Evolutionary conservation across 1,140 invertebrate species (phyloP).

Genomic region (Sycophila sp.): DNA sequence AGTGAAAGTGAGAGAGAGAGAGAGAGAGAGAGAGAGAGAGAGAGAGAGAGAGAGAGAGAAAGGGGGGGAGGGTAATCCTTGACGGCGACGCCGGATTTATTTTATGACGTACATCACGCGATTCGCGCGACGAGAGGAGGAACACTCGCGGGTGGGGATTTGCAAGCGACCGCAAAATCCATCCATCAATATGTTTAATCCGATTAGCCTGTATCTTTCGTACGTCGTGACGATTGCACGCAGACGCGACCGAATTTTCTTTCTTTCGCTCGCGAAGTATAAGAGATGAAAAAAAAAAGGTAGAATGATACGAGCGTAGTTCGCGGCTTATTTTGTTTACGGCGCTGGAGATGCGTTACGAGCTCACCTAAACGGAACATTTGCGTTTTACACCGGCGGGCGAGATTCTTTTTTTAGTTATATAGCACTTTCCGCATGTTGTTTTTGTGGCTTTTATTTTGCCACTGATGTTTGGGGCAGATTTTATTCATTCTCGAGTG

Average conservation of each 20-base stretch:
- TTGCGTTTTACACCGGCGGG: no score
- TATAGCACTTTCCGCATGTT: no score
- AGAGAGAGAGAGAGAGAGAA: not conserved
- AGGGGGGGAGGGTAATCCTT: conserved; percentile 40
- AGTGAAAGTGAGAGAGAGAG: no score
- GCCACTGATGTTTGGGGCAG: no score
- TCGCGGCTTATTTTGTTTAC: not conserved
- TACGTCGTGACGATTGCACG: conserved; percentile 48
- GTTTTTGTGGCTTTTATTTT: no score
- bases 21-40: no score
- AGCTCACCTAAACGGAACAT: no score
- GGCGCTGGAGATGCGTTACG: not conserved
- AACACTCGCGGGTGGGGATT: conserved; percentile 9
- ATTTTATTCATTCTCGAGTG: no score
- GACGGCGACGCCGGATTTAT: conserved; percentile 46
- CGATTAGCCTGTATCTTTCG: conserved; percentile 47
- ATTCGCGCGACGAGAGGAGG: conserved; percentile 42
- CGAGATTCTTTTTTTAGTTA: no score
- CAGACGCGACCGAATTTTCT: not conserved
- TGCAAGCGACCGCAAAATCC: conserved; percentile 36
- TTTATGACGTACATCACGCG: conserved; percentile 48
- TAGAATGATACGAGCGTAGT: not conserved
- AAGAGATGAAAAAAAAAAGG: not conserved
- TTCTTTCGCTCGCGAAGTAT: not conserved
- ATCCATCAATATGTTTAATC: conserved; percentile 57